Evolutionary conservation across 1,140 invertebrate species (phyloP).

Genomic region (Drosophila punjabiensis): DNA sequence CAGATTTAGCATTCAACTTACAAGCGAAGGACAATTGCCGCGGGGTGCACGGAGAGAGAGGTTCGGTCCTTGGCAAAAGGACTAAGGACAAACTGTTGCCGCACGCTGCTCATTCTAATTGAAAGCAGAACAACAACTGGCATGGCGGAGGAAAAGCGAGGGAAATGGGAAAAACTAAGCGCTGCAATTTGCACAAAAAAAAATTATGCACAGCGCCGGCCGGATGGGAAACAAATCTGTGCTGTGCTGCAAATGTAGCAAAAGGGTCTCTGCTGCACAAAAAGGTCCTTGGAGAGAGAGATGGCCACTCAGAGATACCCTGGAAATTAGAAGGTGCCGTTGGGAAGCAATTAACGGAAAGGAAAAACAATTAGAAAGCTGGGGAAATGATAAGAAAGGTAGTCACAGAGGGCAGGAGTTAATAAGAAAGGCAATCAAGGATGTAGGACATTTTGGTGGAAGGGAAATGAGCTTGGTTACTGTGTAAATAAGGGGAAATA

Average conservation of each 20-base stretch:
- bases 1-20: constrained; percentile 59
- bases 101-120: constrained; percentile 55
- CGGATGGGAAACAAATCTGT: constrained; percentile 29
- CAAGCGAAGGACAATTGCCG: constrained; percentile 66
- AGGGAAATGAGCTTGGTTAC: background rate
- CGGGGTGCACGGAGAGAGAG: background rate
- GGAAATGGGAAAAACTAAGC: constrained; percentile 47
- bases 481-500: background rate
- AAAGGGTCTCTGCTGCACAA: background rate
- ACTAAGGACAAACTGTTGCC: constrained; percentile 71
- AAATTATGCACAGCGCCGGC: constrained; percentile 62
- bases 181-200: constrained; percentile 67
- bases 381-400: constrained; percentile 7
- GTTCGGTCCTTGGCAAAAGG: constrained; percentile 1
- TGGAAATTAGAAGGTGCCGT: constrained; percentile 37
- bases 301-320: constrained; percentile 47
- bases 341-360: constrained; percentile 28
- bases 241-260: constrained; percentile 8
- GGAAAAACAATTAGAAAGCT: constrained; percentile 31
- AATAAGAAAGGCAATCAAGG: constrained; percentile 4
- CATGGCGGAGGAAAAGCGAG: constrained; percentile 5
- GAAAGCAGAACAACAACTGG: constrained; percentile 59
- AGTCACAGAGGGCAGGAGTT: background rate
- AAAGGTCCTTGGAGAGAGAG: constrained; percentile 30
- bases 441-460: background rate